These are phyloP conservation scores for Drepanosiphum platanoidis DNA, from an alignment of 2,888 invertebrate genomes.

Conservation along the genomic window DNA sequence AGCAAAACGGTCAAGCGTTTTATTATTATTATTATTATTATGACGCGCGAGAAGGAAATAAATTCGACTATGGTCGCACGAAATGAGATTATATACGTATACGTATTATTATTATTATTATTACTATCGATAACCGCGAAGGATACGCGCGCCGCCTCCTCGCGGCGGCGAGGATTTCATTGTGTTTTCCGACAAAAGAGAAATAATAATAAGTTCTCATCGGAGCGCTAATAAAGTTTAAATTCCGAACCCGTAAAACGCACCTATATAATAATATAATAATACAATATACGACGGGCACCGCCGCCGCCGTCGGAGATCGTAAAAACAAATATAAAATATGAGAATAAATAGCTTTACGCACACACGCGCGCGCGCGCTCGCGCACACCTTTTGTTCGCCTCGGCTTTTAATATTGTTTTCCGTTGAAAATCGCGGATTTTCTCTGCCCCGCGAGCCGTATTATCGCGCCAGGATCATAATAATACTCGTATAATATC, in stretches of 20 bases:
- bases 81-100: no score
- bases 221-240: conserved; percentile 26
- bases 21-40: no score
- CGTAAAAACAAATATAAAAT: conserved; percentile 27
- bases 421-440: background rate
- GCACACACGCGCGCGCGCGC: no score
- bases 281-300: no score
- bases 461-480: no score
- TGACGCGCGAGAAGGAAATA: no score
- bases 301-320: no score
- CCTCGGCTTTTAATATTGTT: conserved; percentile 11
- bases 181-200: background rate
- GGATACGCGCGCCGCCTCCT: background rate
- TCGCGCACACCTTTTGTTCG: conserved; percentile 15
- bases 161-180: background rate
- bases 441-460: no score
- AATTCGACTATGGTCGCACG: background rate
- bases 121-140: background rate
- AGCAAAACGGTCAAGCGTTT: no score
- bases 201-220: conserved; percentile 7
- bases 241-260: conserved; percentile 18
- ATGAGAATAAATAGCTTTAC: background rate
- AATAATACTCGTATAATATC: no score
- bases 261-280: no score
- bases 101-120: no score